Base-by-base conservation (phyloP, 2,797 vertebrate species). In the Acanthurus tractus region DNA sequence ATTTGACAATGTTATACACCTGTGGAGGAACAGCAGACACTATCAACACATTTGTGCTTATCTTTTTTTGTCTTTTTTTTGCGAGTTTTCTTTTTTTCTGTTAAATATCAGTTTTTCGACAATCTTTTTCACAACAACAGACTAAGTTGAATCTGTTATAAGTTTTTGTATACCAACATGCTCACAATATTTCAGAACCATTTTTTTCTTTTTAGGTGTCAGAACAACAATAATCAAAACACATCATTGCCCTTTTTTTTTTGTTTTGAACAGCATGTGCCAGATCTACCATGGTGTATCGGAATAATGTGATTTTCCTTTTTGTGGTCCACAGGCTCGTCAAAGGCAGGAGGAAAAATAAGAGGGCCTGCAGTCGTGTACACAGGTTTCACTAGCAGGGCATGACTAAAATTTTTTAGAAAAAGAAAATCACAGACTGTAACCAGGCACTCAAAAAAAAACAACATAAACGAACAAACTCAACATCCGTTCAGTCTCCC, bases 21-120 rank as follows among this genome's bases (percentile, higher is more conserved):
- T 83, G 92, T 94, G 91, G 89, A 92, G 89, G 76, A 94, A 94
- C 94, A 94, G 89, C 87, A 92, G 87, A 95, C 90, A 94, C 91
- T 80, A 93, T 91, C 91, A 88, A 95, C 93, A 93, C 86, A 73
- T 88, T 94, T 95, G 94, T 95, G 94, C 93, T 95, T 94, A 80
- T 93, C 49, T 90, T 90, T 90, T 91, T 90, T 83, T 76, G 77
- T 50, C 20, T 87, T 81, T 75, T 75, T 71, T 72, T 76, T 64
- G 17, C 42, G 68, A 61, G 4, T 84, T 82, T 82, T 65, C 1
- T 71, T 80, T 86, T 89, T 86, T 89, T 83, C 71, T 90, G 74
- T 82, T 93, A 92, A 92, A 91, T 92, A 91, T 90, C 72, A 68
- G 61, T 87, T 90, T 89, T 87, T 79, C 29, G 79, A 93, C 89